Evolutionary conservation across 2,113 vertebrate species (phyloP).

Genomic region (Puma concolor): DNA sequence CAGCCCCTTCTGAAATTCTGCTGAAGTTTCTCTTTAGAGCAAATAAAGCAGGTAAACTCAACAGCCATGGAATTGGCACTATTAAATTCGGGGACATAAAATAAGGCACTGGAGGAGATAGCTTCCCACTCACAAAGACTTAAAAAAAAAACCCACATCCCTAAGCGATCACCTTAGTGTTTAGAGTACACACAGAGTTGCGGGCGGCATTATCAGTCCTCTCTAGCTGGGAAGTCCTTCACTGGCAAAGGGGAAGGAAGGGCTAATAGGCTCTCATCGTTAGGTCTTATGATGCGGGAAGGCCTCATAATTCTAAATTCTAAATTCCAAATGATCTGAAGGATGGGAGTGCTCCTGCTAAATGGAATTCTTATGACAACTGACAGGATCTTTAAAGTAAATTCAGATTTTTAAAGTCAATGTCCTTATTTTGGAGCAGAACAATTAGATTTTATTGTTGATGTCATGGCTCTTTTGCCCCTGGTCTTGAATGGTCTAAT

Average conservation of each 20-base stretch:
- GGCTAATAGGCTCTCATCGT: background rate
- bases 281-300: background rate
- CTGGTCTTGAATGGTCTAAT: background rate
- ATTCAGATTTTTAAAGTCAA: background rate
- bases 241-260: background rate
- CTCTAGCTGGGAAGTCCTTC: constrained; percentile 63
- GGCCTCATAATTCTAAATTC: background rate
- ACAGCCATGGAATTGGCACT: constrained; percentile 80
- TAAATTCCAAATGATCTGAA: background rate
- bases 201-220: constrained; percentile 62
- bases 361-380: background rate
- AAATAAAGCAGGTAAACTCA: constrained; percentile 85
- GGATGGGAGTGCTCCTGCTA: background rate
- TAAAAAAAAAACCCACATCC: constrained; percentile 57
- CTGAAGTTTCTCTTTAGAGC: constrained; percentile 83
- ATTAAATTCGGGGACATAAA: constrained; percentile 82
- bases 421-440: background rate
- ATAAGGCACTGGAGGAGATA: constrained; percentile 77
- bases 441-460: background rate
- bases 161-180: constrained; percentile 56
- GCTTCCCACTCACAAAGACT: constrained; percentile 74
- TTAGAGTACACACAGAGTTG: constrained; percentile 77
- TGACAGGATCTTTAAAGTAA: background rate
- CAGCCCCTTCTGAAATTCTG: constrained; percentile 82
- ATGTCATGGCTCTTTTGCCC: background rate